These are phyloP conservation scores for Catostomus latipinnis DNA, from an alignment of 2,797 vertebrate species.

Conservation along the genomic window DNA sequence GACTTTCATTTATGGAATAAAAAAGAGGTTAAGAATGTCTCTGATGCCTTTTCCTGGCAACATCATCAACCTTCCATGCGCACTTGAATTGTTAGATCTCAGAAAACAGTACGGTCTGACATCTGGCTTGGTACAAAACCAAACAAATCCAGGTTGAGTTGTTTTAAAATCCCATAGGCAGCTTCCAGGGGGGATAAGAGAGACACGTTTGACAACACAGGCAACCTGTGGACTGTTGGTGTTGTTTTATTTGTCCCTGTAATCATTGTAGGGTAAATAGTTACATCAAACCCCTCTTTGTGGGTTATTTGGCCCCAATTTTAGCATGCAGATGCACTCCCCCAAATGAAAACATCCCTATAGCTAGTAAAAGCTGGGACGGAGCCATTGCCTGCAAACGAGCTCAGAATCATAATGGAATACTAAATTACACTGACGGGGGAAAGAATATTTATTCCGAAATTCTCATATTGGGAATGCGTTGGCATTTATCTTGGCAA, in stretches of 20 bases:
- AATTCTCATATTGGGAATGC: slow-evolving; percentile 64
- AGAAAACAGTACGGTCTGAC: no score
- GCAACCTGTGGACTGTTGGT: slow-evolving; percentile 46
- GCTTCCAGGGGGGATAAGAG: background rate
- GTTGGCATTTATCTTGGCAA: slow-evolving; percentile 65
- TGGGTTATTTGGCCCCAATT: slow-evolving; percentile 62
- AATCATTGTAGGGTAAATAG: slow-evolving; percentile 63
- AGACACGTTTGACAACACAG: background rate
- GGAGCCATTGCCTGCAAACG: slow-evolving; percentile 53
- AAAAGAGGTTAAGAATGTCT: no score
- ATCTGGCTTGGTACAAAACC: no score
- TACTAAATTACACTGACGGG: slow-evolving; percentile 73
- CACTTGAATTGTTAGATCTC: no score
- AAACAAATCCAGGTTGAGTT: no score
- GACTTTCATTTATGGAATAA: no score
- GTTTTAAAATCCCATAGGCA: no score
- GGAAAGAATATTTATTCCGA: slow-evolving; percentile 71
- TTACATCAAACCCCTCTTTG: slow-evolving; percentile 63
- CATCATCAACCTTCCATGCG: no score
- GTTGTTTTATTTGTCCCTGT: slow-evolving; percentile 51
- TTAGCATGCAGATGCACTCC: slow-evolving; percentile 34
- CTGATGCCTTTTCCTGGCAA: no score
- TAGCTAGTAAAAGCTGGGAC: slow-evolving; percentile 53
- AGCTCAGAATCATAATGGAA: slow-evolving; percentile 70
- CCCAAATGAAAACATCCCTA: slow-evolving; percentile 66